Conservation (phyloP, 1,140 invertebrate genomes). For the Delia radicum region DNA sequence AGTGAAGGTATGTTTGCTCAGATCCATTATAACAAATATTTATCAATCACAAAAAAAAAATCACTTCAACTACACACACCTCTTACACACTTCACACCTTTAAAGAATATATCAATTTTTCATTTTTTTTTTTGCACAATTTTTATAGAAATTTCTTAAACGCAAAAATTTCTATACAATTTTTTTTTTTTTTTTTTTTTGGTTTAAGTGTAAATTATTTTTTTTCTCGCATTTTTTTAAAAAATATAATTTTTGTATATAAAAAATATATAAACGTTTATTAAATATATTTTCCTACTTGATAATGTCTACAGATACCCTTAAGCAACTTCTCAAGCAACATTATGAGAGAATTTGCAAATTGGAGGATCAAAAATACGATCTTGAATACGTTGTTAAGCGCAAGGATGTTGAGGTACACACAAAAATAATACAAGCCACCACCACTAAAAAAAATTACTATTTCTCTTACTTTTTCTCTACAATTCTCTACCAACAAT, state of each 20-base stretch:
- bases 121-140: neutral
- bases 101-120: no score
- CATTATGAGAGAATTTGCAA: constrained; percentile 84
- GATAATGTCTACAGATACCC: constrained; percentile 62
- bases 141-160: neutral
- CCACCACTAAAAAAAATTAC: neutral
- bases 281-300: neutral
- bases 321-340: constrained; percentile 80
- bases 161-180: neutral
- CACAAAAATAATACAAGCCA: constrained; percentile 31
- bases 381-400: constrained; percentile 96
- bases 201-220: neutral
- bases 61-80: neutral
- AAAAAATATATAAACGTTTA: neutral
- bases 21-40: constrained; percentile 11
- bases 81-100: neutral
- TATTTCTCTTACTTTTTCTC: neutral
- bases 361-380: constrained; percentile 96
- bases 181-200: neutral
- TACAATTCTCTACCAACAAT: neutral
- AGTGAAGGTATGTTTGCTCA: constrained; percentile 75
- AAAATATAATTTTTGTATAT: no score
- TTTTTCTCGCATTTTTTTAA: neutral
- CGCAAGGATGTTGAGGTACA: constrained; percentile 95
- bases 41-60: neutral